These are phyloP conservation scores for Amphilophus citrinellus DNA, from an alignment of 2,113 vertebrate species.

Conservation along the genomic window DNA sequence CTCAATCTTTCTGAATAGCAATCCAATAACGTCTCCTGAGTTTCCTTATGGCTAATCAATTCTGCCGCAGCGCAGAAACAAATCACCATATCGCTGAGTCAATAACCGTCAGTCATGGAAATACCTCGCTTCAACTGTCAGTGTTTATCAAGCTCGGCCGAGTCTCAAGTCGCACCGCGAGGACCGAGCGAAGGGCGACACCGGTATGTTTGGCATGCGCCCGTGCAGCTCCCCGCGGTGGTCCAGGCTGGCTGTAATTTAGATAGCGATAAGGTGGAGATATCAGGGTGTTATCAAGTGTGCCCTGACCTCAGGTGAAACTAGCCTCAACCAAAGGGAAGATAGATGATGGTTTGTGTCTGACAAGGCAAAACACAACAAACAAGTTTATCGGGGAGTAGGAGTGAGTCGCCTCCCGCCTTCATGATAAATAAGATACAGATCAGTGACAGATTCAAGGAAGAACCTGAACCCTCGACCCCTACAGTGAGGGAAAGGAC, in stretches of 20 bases:
- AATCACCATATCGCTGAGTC: conserved; percentile 72
- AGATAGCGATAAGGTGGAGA: conserved; percentile 52
- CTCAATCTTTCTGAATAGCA: conserved; percentile 76
- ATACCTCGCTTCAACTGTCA: conserved; percentile 64
- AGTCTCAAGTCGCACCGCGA: not conserved
- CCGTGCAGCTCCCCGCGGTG: conserved; percentile 7
- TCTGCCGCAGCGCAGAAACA: conserved; percentile 67
- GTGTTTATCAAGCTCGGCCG: conserved; percentile 56
- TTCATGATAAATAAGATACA: conserved; percentile 5
- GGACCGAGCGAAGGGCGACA: conserved; percentile 13
- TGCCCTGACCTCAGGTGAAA: conserved; percentile 59
- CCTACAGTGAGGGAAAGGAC: not conserved
- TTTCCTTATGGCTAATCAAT: conserved; percentile 80
- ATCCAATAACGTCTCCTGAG: conserved; percentile 75
- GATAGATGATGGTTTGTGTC: conserved; percentile 53
- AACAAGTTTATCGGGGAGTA: conserved; percentile 60
- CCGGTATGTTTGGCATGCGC: conserved; percentile 46
- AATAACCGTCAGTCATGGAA: conserved; percentile 73
- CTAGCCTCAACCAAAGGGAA: conserved; percentile 35
- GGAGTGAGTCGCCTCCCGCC: conserved; percentile 29
- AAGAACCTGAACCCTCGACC: not conserved
- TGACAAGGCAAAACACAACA: conserved; percentile 58
- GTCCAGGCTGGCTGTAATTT: conserved; percentile 37
- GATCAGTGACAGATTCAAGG: conserved; percentile 10
- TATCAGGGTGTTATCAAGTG: conserved; percentile 41